phyloP scores from a whole-genome alignment of 2,113 vertebrate species.

The Aramus guarauna region DNA sequence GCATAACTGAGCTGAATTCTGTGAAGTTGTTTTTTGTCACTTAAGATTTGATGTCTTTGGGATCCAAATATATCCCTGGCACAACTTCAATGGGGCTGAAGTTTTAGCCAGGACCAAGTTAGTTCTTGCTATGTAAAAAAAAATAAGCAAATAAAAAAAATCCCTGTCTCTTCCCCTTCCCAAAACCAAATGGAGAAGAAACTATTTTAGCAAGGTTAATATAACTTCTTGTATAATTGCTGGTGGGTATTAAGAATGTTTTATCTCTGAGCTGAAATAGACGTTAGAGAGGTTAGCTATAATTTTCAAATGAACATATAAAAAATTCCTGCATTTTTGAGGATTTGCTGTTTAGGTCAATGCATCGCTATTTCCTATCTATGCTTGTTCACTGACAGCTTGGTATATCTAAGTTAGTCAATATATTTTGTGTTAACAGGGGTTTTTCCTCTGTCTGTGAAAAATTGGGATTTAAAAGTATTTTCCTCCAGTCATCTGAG shows the following conservation, averaged over 20 bases:
- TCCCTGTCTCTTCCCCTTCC: neutral
- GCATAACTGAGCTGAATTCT: neutral
- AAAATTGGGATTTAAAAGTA: neutral
- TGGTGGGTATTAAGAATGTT: neutral
- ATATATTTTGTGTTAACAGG: neutral
- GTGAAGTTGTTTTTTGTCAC: neutral
- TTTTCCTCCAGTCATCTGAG: neutral
- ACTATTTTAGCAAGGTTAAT: neutral
- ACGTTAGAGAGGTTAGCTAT: neutral
- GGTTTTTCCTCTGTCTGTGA: neutral
- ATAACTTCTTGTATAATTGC: neutral
- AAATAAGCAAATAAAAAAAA: neutral
- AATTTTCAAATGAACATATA: neutral
- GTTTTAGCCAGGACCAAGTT: neutral
- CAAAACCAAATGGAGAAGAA: neutral
- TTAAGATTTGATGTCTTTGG: neutral
- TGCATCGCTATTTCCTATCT: neutral
- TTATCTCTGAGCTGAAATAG: neutral
- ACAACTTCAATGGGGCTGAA: neutral
- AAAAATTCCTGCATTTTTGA: neutral
- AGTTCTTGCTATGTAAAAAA: neutral
- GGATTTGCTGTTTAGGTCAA: neutral
- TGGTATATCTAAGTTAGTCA: neutral
- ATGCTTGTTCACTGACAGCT: neutral
- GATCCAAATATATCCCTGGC: neutral